Conservation (phyloP, 2,113 vertebrate species). For the Actinemys pallida region DNA sequence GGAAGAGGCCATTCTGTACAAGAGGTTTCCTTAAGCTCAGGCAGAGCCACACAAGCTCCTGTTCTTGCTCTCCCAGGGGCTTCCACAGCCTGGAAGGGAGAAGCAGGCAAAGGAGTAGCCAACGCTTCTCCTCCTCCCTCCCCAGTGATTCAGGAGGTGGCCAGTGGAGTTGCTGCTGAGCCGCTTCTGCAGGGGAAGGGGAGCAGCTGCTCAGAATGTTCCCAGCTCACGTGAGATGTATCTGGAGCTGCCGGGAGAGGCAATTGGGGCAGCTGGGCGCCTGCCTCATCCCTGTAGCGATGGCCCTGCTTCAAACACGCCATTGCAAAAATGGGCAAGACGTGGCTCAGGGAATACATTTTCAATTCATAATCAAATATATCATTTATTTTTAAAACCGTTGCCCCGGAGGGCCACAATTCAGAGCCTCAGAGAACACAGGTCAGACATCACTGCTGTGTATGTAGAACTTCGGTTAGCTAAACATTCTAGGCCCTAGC, state of each 20-base stretch:
- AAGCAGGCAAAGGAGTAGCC: too few relatives aligned
- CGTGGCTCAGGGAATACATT: fast-evolving
- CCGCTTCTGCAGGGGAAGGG: too few relatives aligned
- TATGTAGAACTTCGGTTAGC: fast-evolving
- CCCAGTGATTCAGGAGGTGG: too few relatives aligned
- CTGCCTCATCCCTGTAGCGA: fast-evolving
- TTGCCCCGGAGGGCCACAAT: fast-evolving
- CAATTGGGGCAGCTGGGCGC: fast-evolving
- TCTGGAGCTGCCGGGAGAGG: fast-evolving
- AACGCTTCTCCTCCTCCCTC: too few relatives aligned
- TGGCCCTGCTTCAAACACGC: not conserved
- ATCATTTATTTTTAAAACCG: not conserved
- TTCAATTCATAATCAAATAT: fast-evolving
- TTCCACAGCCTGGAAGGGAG: fast-evolving
- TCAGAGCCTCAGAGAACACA: fast-evolving
- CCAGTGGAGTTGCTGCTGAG: too few relatives aligned
- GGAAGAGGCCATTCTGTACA: too few relatives aligned
- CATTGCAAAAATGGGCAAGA: fast-evolving
- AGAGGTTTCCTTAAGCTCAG: too few relatives aligned
- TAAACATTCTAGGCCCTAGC: fast-evolving
- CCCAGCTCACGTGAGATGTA: not conserved
- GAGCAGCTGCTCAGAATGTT: too few relatives aligned
- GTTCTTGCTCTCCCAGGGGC: not conserved
- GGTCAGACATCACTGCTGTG: fast-evolving
- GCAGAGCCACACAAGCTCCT: too few relatives aligned